phyloP scores from a whole-genome alignment of 2,888 invertebrate genomes.

The Actias luna region DNA sequence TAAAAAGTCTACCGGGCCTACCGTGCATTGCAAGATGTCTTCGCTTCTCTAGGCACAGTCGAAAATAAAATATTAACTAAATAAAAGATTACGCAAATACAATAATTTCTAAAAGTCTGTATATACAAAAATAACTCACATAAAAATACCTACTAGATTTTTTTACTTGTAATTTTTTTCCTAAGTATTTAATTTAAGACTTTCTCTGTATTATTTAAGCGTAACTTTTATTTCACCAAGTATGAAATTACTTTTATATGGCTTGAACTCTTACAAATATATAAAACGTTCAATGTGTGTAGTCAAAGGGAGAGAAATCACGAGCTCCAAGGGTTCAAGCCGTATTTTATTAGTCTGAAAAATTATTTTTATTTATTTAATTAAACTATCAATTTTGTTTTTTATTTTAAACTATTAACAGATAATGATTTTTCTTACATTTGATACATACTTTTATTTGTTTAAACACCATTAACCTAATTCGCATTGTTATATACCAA shows the following conservation, averaged over 20 bases:
- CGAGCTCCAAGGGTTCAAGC: not conserved
- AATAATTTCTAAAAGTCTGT: too few species aligned
- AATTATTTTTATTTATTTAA: not conserved
- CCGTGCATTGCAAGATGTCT: too few species aligned
- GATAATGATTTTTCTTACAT: not conserved
- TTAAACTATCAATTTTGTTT: not conserved
- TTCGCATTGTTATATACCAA: not conserved
- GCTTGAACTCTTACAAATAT: not conserved
- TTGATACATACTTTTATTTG: too few species aligned
- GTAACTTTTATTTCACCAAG: constrained; percentile 10
- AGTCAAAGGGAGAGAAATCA: not conserved
- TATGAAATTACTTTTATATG: constrained; percentile 3
- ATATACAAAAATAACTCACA: too few species aligned
- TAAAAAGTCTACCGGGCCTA: too few species aligned
- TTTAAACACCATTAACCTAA: not conserved
- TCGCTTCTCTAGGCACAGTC: too few species aligned
- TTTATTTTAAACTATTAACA: not conserved
- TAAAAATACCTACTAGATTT: too few species aligned
- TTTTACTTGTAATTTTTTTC: too few species aligned
- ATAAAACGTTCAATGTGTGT: not conserved
- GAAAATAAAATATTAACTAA: too few species aligned
- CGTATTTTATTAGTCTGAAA: not conserved
- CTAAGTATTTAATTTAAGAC: too few species aligned
- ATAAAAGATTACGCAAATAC: too few species aligned
- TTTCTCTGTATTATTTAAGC: constrained; percentile 8